phyloP scores from a whole-genome alignment of 2,888 invertebrate species.

The Listrodromus nycthemerus region DNA sequence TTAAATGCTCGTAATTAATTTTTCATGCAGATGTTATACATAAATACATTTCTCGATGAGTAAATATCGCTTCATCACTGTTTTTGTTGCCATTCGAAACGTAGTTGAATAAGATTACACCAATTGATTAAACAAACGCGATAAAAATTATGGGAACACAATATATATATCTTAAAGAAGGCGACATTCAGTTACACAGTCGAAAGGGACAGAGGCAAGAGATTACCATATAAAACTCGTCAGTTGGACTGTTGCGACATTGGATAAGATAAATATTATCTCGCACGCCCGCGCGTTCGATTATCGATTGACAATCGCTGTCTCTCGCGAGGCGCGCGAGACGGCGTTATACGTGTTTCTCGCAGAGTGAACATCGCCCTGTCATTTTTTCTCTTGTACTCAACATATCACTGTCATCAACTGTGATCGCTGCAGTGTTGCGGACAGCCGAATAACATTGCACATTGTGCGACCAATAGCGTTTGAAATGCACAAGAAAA shows the following conservation, averaged over 20 bases:
- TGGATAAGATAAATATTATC: neutral
- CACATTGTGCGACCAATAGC: neutral
- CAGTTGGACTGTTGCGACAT: neutral
- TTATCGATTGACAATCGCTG: neutral
- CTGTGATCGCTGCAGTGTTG: neutral
- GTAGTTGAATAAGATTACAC: too few species aligned
- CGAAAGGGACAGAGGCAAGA: too few species aligned
- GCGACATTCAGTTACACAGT: too few species aligned
- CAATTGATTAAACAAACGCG: too few species aligned
- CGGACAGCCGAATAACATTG: slow-evolving; percentile 11
- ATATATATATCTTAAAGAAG: too few species aligned
- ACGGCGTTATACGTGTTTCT: neutral
- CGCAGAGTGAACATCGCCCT: neutral
- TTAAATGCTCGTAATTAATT: too few species aligned
- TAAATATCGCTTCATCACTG: too few species aligned
- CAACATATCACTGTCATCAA: neutral
- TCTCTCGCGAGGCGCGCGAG: neutral
- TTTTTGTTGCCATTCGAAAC: too few species aligned
- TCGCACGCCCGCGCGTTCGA: neutral
- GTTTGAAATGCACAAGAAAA: neutral
- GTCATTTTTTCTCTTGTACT: neutral
- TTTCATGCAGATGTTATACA: too few species aligned
- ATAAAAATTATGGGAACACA: too few species aligned
- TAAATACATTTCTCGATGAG: too few species aligned
- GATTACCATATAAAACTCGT: neutral